Conservation (phyloP, 2,888 invertebrate species). For the Mesorhabditis belari region DNA sequence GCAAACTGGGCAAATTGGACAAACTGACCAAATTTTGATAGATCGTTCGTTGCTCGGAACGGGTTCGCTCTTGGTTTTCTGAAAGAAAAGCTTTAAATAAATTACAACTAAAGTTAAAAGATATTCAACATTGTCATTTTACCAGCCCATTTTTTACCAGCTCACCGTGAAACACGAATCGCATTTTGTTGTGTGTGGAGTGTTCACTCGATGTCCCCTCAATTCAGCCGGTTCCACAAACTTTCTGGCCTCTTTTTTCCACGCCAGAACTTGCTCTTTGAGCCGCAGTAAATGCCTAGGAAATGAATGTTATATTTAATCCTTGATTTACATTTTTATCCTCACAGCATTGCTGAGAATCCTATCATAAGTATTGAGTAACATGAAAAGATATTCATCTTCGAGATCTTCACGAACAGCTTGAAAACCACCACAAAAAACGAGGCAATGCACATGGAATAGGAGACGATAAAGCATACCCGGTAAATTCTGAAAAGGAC, state of each 20-base stretch:
- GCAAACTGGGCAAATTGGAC: background rate
- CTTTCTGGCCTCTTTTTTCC: slow-evolving; percentile 22
- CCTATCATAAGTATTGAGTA: slow-evolving; percentile 67
- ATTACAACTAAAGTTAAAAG: too few relatives aligned
- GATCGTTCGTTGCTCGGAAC: background rate
- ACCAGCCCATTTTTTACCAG: background rate
- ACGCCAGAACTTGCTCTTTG: slow-evolving; percentile 38
- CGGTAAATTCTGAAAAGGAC: slow-evolving; percentile 63
- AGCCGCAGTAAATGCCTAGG: slow-evolving; percentile 54
- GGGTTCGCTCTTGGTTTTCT: background rate
- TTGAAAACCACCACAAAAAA: slow-evolving; percentile 15
- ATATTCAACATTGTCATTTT: too few relatives aligned
- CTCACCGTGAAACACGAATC: slow-evolving; percentile 12
- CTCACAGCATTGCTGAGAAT: slow-evolving; percentile 65
- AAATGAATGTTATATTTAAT: too few relatives aligned
- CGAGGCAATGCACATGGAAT: slow-evolving; percentile 61
- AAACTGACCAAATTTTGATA: background rate
- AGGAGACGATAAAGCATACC: slow-evolving; percentile 73
- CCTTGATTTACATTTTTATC: too few relatives aligned
- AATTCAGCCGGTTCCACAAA: slow-evolving; percentile 21
- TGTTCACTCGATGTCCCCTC: slow-evolving; percentile 15
- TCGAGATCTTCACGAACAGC: slow-evolving; percentile 59
- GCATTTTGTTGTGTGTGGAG: slow-evolving; percentile 15
- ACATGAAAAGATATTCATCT: slow-evolving; percentile 63
- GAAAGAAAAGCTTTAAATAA: background rate